A percentile compares a stretch with the other conserved stretches of the same genome.
Evolutionary conservation across 2,797 vertebrate genomes (phyloP).

Genomic region (Chaetodon trifasciatus): DNA sequence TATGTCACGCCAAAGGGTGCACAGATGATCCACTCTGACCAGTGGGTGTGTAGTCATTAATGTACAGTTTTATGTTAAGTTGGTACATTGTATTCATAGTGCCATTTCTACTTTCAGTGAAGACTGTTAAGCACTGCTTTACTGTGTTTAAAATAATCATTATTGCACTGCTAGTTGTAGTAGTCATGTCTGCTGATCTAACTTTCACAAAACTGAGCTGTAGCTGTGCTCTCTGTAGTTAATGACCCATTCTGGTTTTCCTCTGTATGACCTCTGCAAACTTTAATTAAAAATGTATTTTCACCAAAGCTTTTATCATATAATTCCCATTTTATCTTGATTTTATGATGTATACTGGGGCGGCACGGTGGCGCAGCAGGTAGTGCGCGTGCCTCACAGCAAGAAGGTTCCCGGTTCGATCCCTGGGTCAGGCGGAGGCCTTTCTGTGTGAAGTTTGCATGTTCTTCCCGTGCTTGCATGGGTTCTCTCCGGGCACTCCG

Average conservation of each 20-base stretch:
- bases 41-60: constrained; percentile 66
- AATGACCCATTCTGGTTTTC: constrained; percentile 16
- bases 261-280: constrained; percentile 34
- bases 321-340: neutral
- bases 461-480: no score
- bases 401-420: no score
- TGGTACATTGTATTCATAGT: constrained; percentile 60
- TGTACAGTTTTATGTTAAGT: constrained; percentile 84
- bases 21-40: constrained; percentile 44
- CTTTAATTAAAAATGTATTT: constrained; percentile 50
- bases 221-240: constrained; percentile 61
- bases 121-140: constrained; percentile 84
- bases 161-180: constrained; percentile 86
- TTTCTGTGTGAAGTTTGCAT: no score
- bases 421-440: no score
- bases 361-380: no score
- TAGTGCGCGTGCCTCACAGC: no score
- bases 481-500: no score
- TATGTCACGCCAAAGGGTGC: constrained; percentile 61
- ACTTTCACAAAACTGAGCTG: constrained; percentile 42
- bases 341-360: neutral
- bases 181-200: constrained; percentile 16
- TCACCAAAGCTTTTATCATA: neutral
- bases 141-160: constrained; percentile 73
- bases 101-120: constrained; percentile 83